Evolutionary conservation across 1,140 invertebrate genomes (phyloP).

Genomic region (Trachymyrmex cornetzi): DNA sequence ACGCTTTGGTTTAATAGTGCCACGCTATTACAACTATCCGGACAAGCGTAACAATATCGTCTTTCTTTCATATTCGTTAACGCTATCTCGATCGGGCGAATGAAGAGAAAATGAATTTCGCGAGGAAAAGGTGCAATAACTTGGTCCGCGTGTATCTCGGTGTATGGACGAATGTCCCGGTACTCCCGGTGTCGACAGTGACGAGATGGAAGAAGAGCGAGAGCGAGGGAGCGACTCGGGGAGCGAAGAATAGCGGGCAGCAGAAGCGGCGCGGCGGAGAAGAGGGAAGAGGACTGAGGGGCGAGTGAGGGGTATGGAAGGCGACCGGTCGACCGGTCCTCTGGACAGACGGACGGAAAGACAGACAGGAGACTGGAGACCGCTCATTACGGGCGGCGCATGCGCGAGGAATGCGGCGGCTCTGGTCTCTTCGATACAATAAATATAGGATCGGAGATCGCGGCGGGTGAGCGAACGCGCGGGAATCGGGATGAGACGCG

Average conservation of each 20-base stretch:
- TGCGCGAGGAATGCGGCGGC: slow-evolving; percentile 84
- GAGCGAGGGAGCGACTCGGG: slow-evolving; percentile 50
- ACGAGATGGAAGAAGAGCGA: slow-evolving; percentile 58
- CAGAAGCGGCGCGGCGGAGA: not conserved
- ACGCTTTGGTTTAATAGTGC: slow-evolving; percentile 16
- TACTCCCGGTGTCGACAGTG: too few species aligned
- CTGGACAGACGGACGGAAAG: slow-evolving; percentile 79
- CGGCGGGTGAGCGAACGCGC: slow-evolving; percentile 51
- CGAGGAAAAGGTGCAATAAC: slow-evolving; percentile 1
- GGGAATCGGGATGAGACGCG: not conserved
- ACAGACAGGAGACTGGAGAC: slow-evolving; percentile 83
- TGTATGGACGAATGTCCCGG: slow-evolving; percentile 33
- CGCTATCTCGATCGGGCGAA: not conserved
- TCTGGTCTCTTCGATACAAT: slow-evolving; percentile 83
- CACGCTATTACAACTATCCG: slow-evolving; percentile 18
- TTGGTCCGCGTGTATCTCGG: not conserved
- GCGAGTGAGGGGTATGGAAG: slow-evolving; percentile 59
- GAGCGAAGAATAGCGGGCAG: slow-evolving; percentile 62
- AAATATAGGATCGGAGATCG: slow-evolving; percentile 82
- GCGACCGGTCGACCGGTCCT: slow-evolving; percentile 74
- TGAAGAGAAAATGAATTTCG: slow-evolving; percentile 24
- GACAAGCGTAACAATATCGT: slow-evolving; percentile 34
- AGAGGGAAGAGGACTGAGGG: not conserved
- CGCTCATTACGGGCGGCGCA: slow-evolving; percentile 85
- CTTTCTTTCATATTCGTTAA: slow-evolving; percentile 14